Evolutionary conservation across 2,888 invertebrate genomes (phyloP).

Genomic region (Syrphus vitripennis): DNA sequence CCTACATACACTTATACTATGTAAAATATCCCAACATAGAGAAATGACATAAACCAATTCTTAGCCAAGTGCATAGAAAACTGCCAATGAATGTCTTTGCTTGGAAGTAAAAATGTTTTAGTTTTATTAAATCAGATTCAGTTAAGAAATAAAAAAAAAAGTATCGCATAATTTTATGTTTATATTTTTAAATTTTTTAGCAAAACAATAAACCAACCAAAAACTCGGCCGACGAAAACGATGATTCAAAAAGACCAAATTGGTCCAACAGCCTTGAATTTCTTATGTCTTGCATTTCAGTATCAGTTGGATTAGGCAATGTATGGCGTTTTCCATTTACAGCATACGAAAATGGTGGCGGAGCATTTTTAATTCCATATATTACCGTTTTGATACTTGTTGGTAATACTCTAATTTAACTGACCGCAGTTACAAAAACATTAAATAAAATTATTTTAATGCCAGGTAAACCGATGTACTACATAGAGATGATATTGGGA

Average conservation of each 20-base stretch:
- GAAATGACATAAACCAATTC: too few species aligned
- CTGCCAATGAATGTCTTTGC: too few species aligned
- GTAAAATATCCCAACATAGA: too few species aligned
- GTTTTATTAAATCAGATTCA: too few species aligned
- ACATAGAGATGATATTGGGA: slow-evolving; percentile 90
- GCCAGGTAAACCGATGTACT: slow-evolving; percentile 92
- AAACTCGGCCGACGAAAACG: not conserved
- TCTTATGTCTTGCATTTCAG: slow-evolving; percentile 88
- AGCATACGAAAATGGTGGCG: slow-evolving; percentile 88
- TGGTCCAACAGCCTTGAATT: slow-evolving; percentile 88
- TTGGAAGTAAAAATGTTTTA: too few species aligned
- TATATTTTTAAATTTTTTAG: not conserved
- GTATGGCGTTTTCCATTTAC: slow-evolving; percentile 86
- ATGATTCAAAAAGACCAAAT: slow-evolving; percentile 68
- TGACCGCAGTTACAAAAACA: too few species aligned
- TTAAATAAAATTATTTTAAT: not conserved
- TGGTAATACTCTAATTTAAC: too few species aligned
- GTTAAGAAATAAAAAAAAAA: too few species aligned
- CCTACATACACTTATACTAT: too few species aligned
- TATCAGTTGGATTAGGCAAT: slow-evolving; percentile 88
- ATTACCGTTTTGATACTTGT: slow-evolving; percentile 86
- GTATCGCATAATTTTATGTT: not conserved
- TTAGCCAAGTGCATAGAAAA: too few species aligned
- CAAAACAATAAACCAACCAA: slow-evolving; percentile 13
- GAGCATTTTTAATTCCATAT: slow-evolving; percentile 88